Base-by-base conservation (phyloP, 64 coral and sea anemone species). In the Actinia tenebrosa region DNA sequence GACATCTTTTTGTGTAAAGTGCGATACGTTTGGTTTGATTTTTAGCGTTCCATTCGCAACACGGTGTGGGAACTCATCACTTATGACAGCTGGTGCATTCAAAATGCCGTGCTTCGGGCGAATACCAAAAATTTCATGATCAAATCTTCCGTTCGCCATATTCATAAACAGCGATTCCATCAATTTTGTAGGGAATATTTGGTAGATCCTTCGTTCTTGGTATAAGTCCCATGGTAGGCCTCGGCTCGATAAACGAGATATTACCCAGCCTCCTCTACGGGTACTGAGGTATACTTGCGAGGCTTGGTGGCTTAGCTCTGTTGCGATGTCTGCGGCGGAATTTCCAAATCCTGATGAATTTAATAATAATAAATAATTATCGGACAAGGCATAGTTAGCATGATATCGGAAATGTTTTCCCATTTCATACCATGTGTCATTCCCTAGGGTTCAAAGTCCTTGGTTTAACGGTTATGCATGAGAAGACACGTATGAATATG, bases 221-320 rank as follows among this genome's bases (percentile, higher is more conserved):
- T 81, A 71, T n/a, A 89, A 84, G 52, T 99, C 97, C 64, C 45
- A 26, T 22, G 97, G 97, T 9, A 89, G 19, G 1, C 97, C 93
- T 54, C 72, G 58, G 50, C 79, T 88, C 7, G 37, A 91, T 43
- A 99, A 23, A 71, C 97, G 78, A 46, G 97, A 99, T 16, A 95
- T 50, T 46, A 99, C 93, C 97, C 97, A 99, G 14, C 88, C 80
- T 83, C 93, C 97, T 91, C 97, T 84, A 6, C 97, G 90, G 42
- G 93, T 99, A 45, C 97, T 99, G 37, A 99, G 97, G 45, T 87
- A 99, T 16, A 91, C 93, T 84, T 93, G 90, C 6, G 71, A 64
- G 0, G 93, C 85, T 54, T 95, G 91, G 44, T 91, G 90, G 78
- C 97, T 89, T 14, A 99, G 88, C 86, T 99, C 97, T 11, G 92